phyloP scores from a whole-genome alignment of 2,113 vertebrate species.

The Pongo abelii region DNA sequence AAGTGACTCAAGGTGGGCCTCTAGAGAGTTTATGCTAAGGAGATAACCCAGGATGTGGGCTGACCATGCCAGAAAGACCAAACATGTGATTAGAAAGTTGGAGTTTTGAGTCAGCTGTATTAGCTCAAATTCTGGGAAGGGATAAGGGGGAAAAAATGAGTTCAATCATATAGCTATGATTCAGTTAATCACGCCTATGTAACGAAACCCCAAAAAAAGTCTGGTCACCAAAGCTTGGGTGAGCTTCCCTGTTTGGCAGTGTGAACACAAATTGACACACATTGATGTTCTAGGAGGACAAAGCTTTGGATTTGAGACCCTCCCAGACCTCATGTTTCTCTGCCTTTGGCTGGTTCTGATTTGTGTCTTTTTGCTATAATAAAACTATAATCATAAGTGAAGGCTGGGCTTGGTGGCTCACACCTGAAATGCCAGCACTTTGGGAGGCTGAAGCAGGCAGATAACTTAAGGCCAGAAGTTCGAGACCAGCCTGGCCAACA shows the following conservation, averaged over 20 bases:
- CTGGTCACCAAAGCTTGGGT: neutral
- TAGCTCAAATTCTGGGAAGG: neutral
- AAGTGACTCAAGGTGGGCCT: neutral
- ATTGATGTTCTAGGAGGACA: neutral
- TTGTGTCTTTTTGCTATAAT: neutral
- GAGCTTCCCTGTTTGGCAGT: neutral
- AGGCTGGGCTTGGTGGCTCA: neutral
- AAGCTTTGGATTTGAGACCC: neutral
- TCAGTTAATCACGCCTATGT: neutral
- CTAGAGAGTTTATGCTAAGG: neutral
- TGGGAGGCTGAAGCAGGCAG: too few relatives aligned
- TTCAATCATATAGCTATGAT: neutral
- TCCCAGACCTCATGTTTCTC: neutral
- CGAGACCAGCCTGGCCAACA: too few relatives aligned
- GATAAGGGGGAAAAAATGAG: neutral
- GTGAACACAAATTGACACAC: too few relatives aligned
- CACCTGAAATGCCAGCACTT: too few relatives aligned
- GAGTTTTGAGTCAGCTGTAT: neutral
- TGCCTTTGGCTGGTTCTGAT: neutral
- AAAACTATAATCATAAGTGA: neutral
- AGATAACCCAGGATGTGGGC: neutral
- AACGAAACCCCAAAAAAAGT: neutral
- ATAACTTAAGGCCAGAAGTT: too few relatives aligned
- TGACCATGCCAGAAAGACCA: neutral
- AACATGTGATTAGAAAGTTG: neutral